phyloP scores from a whole-genome alignment of 2,888 invertebrate genomes.

The Chymomyza amoena region DNA sequence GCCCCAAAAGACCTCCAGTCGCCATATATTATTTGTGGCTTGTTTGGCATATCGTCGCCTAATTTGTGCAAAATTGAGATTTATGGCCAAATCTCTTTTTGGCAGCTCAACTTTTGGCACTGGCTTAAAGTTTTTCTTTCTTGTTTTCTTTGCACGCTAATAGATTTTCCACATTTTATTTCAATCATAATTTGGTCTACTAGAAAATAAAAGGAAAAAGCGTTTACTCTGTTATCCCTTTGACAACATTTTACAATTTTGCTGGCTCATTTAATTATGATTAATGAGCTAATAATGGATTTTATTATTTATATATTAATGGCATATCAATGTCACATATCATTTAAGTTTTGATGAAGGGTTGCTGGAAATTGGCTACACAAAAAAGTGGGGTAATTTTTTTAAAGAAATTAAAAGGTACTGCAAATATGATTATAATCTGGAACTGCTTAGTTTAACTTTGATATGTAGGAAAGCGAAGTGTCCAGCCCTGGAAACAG shows the following conservation, averaged over 20 bases:
- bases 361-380: no score
- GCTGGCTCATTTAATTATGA: constrained; percentile 53
- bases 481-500: no score
- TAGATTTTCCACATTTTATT: not conserved
- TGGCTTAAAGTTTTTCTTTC: not conserved
- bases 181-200: not conserved
- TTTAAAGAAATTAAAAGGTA: no score
- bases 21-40: constrained; percentile 2
- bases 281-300: constrained; percentile 58
- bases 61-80: constrained; percentile 70
- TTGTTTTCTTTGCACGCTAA: constrained; percentile 1
- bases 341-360: not conserved
- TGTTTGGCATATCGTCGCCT: constrained; percentile 62
- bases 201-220: not conserved
- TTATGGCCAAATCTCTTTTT: constrained; percentile 45
- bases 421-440: no score
- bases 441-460: no score
- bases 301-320: constrained; percentile 7
- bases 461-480: no score
- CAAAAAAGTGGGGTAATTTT: not conserved
- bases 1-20: not conserved
- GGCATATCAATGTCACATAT: constrained; percentile 30
- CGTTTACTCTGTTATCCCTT: not conserved
- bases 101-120: constrained; percentile 9
- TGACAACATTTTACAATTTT: constrained; percentile 4